phyloP scores from a whole-genome alignment of 2,888 invertebrate species.

The Metalampra italica region DNA sequence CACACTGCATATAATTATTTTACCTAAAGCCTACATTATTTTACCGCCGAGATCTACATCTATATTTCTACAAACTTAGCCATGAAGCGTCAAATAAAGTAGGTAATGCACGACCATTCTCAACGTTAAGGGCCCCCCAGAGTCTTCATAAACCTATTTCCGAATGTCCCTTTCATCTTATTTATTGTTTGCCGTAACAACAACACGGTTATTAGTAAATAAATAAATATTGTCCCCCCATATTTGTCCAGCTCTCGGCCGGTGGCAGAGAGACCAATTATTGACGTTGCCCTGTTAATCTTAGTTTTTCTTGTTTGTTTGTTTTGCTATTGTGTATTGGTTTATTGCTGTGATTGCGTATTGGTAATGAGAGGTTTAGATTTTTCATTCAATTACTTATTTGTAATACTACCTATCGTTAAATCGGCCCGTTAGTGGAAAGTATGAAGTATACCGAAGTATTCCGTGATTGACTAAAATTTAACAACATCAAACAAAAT shows the following conservation, averaged over 20 bases:
- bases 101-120: conserved; percentile 3
- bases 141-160: conserved; percentile 73
- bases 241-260: conserved; percentile 60
- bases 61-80: too few relatives aligned
- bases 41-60: too few relatives aligned
- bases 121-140: conserved; percentile 44
- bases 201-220: conserved; percentile 70
- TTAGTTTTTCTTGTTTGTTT: conserved; percentile 49
- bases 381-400: too few relatives aligned
- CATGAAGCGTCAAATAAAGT: background rate
- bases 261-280: conserved; percentile 63
- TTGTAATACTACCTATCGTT: too few relatives aligned
- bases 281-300: conserved; percentile 53
- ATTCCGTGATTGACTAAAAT: too few relatives aligned
- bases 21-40: too few relatives aligned
- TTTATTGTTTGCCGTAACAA: conserved; percentile 65
- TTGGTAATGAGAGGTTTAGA: background rate
- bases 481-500: too few relatives aligned
- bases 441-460: too few relatives aligned
- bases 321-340: conserved; percentile 22
- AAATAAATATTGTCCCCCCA: conserved; percentile 71
- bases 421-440: too few relatives aligned
- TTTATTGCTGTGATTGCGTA: conserved; percentile 32
- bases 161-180: conserved; percentile 66
- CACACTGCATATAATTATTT: too few relatives aligned